Conservation (phyloP, 2,888 invertebrate genomes). For the Noctua fimbriata region DNA sequence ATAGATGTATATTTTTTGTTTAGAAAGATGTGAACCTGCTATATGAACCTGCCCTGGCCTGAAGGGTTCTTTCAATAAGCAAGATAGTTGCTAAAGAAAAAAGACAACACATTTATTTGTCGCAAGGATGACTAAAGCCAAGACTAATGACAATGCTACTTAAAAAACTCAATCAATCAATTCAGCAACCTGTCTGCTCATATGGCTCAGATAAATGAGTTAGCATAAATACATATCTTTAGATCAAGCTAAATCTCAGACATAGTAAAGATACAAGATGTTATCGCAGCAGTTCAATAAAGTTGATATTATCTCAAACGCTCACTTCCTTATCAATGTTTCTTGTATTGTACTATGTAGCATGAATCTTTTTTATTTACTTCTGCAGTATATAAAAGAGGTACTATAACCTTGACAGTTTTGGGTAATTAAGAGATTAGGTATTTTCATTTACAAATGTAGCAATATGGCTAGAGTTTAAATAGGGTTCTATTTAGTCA, state of each 20-base stretch:
- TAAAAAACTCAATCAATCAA: background rate
- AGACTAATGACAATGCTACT: background rate
- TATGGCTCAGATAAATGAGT: conserved; percentile 9
- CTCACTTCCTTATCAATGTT: conserved; percentile 22
- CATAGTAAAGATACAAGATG: conserved; percentile 31
- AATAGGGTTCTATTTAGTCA: background rate
- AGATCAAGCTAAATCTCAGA: conserved; percentile 30
- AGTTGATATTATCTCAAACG: conserved; percentile 40
- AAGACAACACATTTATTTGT: background rate
- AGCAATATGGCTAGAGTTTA: background rate
- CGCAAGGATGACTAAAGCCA: background rate
- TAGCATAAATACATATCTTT: conserved; percentile 10
- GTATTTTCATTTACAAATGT: background rate
- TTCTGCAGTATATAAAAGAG: background rate
- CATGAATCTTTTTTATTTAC: conserved; percentile 27
- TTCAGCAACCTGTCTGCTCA: background rate
- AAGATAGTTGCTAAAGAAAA: background rate
- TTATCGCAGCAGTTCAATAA: conserved; percentile 51
- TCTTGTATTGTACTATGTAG: background rate
- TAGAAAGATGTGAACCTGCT: background rate
- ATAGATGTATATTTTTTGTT: background rate
- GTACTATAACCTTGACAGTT: conserved; percentile 1
- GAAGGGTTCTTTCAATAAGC: background rate
- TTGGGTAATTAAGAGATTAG: conserved; percentile 3
- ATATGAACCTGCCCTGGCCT: background rate